A percentile compares a stretch with the other conserved stretches of the same genome.
Conservation (phyloP, 2,113 vertebrate genomes). For the Peucedramus taeniatus region DNA sequence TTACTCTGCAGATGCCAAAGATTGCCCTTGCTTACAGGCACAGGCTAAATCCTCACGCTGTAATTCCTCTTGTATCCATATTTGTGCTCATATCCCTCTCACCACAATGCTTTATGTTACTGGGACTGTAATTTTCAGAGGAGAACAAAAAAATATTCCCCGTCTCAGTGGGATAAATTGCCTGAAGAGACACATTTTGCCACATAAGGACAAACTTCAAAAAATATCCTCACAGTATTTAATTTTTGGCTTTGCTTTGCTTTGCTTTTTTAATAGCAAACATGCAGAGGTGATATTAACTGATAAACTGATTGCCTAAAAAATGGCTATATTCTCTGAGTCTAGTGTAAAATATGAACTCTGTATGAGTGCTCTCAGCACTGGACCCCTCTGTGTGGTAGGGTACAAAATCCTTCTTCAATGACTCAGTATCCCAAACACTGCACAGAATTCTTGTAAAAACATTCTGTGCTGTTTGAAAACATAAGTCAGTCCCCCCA, state of each 20-base stretch:
- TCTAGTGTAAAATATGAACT: background rate
- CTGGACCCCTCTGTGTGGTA: background rate
- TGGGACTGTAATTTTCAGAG: background rate
- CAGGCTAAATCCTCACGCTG: background rate
- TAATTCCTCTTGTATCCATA: background rate
- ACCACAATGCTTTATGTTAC: background rate
- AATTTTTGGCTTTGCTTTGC: fast-evolving
- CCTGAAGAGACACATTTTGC: background rate
- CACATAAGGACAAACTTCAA: background rate
- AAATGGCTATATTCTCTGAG: background rate
- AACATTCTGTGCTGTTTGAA: background rate
- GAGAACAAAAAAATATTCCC: background rate
- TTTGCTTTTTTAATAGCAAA: background rate
- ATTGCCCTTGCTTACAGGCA: background rate
- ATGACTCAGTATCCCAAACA: background rate
- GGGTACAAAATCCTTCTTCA: background rate
- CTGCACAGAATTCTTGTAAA: background rate
- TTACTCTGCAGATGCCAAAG: background rate
- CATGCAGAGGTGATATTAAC: background rate
- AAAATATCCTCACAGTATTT: background rate
- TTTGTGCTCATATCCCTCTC: background rate
- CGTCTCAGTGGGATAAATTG: background rate
- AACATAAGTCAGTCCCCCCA: background rate
- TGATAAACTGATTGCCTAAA: background rate
- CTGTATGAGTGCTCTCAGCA: background rate